Percentiles rank a stretch among this genome's conserved stretches.
These are phyloP conservation scores for Telmatochromis sp. DNA, from an alignment of 2,113 vertebrate genomes.

Conservation along the genomic window DNA sequence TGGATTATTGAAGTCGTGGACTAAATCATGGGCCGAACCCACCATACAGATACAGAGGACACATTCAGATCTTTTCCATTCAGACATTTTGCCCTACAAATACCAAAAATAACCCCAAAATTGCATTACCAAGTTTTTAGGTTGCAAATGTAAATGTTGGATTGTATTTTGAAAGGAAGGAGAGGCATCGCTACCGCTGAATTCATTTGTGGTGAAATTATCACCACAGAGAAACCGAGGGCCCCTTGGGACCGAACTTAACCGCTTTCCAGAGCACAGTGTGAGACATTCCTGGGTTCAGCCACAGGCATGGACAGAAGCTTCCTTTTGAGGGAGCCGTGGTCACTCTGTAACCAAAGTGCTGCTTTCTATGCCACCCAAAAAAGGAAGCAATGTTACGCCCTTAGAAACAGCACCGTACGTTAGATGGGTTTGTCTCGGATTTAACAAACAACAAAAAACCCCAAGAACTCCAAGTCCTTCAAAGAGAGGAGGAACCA, in stretches of 20 bases:
- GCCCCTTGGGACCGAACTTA: not conserved
- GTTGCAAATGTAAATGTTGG: not conserved
- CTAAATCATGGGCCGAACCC: not conserved
- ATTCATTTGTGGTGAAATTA: slow-evolving; percentile 32
- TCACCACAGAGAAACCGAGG: slow-evolving; percentile 4
- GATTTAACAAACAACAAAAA: not conserved
- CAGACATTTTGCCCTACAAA: not conserved
- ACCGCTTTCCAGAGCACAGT: not conserved
- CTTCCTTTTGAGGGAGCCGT: slow-evolving; percentile 10
- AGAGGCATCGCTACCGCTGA: not conserved
- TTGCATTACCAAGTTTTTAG: not conserved
- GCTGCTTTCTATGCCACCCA: slow-evolving; percentile 25
- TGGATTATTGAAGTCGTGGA: not conserved
- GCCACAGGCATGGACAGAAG: slow-evolving; percentile 44
- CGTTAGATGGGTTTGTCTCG: not conserved
- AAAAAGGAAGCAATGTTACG: slow-evolving; percentile 23
- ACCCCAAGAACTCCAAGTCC: not conserved
- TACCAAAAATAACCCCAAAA: not conserved
- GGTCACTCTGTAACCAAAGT: slow-evolving; percentile 33
- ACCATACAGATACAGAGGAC: not conserved
- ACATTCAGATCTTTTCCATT: slow-evolving; percentile 1
- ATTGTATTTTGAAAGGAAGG: not conserved
- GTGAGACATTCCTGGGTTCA: slow-evolving; percentile 40
- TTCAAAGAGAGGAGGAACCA: not conserved
- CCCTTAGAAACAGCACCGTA: not conserved